phyloP scores from a whole-genome alignment of 1,140 invertebrate species.

The Lasaia peninsularis region DNA sequence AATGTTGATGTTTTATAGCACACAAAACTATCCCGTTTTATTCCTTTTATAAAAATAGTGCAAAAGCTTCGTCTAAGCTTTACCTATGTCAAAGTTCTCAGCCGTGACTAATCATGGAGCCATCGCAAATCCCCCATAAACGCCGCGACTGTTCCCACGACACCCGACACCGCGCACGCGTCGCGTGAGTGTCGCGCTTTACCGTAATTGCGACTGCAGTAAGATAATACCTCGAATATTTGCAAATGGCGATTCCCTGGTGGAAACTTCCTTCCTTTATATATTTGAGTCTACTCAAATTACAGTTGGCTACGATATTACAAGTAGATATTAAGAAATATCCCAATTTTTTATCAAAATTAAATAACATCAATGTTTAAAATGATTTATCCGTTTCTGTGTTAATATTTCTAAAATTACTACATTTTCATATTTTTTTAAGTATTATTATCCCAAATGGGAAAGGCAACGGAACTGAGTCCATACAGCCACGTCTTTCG shows the following conservation, averaged over 20 bases:
- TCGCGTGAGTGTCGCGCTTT: constrained; percentile 21
- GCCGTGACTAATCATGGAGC: constrained; percentile 9
- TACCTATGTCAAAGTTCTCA: constrained; percentile 1
- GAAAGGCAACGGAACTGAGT: no score
- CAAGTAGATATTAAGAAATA: no score
- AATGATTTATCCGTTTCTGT: no score
- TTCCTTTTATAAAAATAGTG: neutral
- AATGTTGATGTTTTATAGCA: no score
- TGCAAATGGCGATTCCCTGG: constrained; percentile 20
- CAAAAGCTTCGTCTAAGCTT: neutral
- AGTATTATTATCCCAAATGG: no score
- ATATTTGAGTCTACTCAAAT: no score
- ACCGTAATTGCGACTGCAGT: constrained; percentile 18
- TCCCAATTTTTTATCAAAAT: no score
- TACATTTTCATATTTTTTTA: no score
- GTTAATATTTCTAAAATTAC: no score
- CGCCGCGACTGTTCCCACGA: constrained; percentile 30
- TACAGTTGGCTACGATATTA: no score
- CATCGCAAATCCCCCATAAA: constrained; percentile 6
- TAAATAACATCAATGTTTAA: no score
- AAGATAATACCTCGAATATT: constrained; percentile 17
- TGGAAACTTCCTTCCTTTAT: neutral
- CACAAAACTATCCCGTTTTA: neutral
- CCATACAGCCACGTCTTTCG: no score
- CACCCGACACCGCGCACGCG: constrained; percentile 35